Evolutionary conservation across 2,888 invertebrate genomes (phyloP), one percentile per base, ranked within the genome.

Genomic region (Petrolisthes cinctipes): DNA sequence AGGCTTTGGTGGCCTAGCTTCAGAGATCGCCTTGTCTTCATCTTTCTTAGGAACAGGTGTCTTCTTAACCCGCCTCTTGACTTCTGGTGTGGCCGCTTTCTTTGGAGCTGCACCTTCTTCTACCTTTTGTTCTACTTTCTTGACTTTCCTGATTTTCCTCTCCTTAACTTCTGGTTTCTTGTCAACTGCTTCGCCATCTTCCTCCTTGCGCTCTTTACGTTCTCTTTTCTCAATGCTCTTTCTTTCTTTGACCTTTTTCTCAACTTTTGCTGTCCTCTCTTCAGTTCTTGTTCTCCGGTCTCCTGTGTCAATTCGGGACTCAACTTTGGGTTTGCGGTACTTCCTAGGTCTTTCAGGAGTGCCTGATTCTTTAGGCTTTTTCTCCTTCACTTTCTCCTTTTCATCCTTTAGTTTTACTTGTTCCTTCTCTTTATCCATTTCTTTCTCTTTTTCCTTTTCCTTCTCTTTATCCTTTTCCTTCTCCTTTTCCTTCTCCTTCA

Each of bases 231-330:
- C 86, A 9, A 84, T 54, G 37, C 90, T 88, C 51, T 79, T 87
- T 66, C 87, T 88, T 61, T 85, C 87, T 57, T 78, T 89, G n/a
- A 82, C 17, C 75, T 85, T 89, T 56, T 61, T 84, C 57, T 90
- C 90, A 11, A 56, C 4, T 56, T 86, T 86, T 51, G 57, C n/a
- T 57, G 78, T 17, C 56, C 75, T 85, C 17, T 90, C 88, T 11
- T 83, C 82, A 17, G 71, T 9, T 86, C 84, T 90, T 1, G 56
- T 20, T 68, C 82, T 85, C 57, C 86, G 86, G 6, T 90, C 86
- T 17, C 90, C 89, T 17, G 89, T 90, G 66, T 90, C 87, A 14
- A 90, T 90, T 51, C 90, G 83, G n/a, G 90, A 89, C 73, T 84
- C 89, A 14, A 89, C 88, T 84, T 86, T 88, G 7, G 89, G 89